Evolutionary conservation across 1,140 invertebrate species (phyloP).

Genomic region (Drosophila navojoa): DNA sequence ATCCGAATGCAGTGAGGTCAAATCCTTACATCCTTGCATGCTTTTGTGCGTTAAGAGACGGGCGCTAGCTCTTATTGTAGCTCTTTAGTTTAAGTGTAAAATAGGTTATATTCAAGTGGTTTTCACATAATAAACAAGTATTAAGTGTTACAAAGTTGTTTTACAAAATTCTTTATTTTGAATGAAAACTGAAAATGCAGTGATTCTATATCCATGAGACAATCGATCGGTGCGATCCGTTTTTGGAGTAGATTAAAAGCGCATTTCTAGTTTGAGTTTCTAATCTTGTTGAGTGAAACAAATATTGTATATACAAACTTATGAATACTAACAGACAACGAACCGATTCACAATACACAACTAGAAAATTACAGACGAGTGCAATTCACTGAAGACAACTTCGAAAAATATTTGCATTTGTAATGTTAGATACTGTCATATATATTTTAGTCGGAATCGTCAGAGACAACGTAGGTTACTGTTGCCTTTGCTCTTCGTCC

Average conservation of each 20-base stretch:
- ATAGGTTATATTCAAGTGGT: conserved; percentile 5
- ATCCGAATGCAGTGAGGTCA: conserved; percentile 31
- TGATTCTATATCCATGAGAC: too few relatives aligned
- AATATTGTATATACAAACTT: too few relatives aligned
- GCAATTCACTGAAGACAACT: too few relatives aligned
- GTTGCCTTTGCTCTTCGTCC: conserved; percentile 7
- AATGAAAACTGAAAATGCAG: too few relatives aligned
- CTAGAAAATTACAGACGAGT: too few relatives aligned
- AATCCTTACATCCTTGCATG: conserved; percentile 14
- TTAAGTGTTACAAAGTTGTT: conserved; percentile 13
- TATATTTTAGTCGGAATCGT: conserved; percentile 58
- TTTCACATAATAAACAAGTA: conserved; percentile 20
- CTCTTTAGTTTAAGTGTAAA: conserved; percentile 60
- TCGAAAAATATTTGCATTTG: too few relatives aligned
- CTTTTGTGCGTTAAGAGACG: conserved; percentile 15
- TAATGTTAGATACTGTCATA: background rate
- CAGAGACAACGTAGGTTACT: conserved; percentile 41
- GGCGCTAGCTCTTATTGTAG: conserved; percentile 57
- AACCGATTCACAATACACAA: too few relatives aligned
- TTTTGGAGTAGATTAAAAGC: too few relatives aligned
- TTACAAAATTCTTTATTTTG: background rate
- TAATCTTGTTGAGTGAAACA: too few relatives aligned
- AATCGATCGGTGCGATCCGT: too few relatives aligned
- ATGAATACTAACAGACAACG: too few relatives aligned
- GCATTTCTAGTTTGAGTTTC: too few relatives aligned